A percentile compares a stretch with the other conserved stretches of the same genome.
Conservation (phyloP, 2,888 invertebrate species). For the Zhengitettix transpicula region DNA sequence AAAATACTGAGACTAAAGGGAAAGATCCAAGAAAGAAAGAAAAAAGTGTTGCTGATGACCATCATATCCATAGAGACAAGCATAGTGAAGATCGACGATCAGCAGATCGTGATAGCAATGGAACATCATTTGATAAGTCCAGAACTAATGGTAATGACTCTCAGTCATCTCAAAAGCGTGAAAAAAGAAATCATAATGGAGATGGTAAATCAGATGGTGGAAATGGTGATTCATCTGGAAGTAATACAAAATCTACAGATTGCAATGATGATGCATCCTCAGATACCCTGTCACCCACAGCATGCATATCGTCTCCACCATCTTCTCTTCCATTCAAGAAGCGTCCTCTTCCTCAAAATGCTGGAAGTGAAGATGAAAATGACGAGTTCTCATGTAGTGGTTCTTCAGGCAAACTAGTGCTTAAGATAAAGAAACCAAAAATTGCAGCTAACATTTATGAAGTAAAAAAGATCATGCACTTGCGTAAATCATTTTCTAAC, state of each 20-base stretch:
- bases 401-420: conserved; percentile 26
- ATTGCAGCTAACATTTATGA: conserved; percentile 50
- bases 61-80: conserved; percentile 47
- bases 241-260: not conserved
- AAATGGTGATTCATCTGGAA: not conserved
- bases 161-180: not conserved
- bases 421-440: conserved; percentile 45
- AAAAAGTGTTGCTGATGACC: conserved; percentile 44
- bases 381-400: conserved; percentile 19
- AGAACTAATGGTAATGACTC: conserved; percentile 1
- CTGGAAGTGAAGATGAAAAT: not conserved
- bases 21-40: conserved; percentile 5
- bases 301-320: conserved; percentile 1
- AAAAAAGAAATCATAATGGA: not conserved
- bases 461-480: conserved; percentile 46
- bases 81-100: conserved; percentile 48
- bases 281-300: not conserved
- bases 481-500: conserved; percentile 44
- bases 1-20: not conserved
- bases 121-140: not conserved
- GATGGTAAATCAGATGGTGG: conserved; percentile 2
- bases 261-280: conserved; percentile 6
- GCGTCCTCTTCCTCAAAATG: conserved; percentile 13
- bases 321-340: conserved; percentile 21
- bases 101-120: conserved; percentile 65